Evolutionary conservation across 1,140 invertebrate species (phyloP).

Genomic region (Drosophila jambulina): DNA sequence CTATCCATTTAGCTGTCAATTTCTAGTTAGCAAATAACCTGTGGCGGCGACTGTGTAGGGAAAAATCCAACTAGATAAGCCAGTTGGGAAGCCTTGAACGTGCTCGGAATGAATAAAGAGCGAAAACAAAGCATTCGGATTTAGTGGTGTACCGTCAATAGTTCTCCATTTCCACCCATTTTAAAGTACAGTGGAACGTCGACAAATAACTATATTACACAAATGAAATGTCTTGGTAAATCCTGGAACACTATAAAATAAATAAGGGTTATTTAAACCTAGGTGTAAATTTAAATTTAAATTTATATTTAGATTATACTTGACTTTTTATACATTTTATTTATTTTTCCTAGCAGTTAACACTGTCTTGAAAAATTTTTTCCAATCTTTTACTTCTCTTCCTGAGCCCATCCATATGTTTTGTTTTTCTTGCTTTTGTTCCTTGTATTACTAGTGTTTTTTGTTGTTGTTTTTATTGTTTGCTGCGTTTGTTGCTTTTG

Average conservation of each 20-base stretch:
- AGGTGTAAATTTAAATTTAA: neutral
- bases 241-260: neutral
- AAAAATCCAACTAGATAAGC: slow-evolving; percentile 45
- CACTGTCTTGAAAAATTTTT: neutral
- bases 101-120: slow-evolving; percentile 26
- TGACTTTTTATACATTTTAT: neutral
- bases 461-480: slow-evolving; percentile 7
- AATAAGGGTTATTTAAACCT: neutral
- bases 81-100: slow-evolving; percentile 43
- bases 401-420: neutral
- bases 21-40: slow-evolving; percentile 60
- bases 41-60: slow-evolving; percentile 13
- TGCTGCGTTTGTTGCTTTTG: slow-evolving; percentile 23
- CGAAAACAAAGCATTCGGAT: slow-evolving; percentile 59
- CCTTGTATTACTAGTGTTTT: slow-evolving; percentile 8
- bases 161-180: slow-evolving; percentile 1
- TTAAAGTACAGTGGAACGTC: slow-evolving; percentile 5
- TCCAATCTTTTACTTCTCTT: neutral
- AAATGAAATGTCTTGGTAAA: no score
- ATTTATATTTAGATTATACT: neutral
- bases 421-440: slow-evolving; percentile 1
- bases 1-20: slow-evolving; percentile 65
- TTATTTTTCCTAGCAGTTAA: neutral
- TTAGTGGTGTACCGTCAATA: slow-evolving; percentile 14
- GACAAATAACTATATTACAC: neutral